Base-by-base conservation (phyloP, 2,797 vertebrate species). In the Fratercula arctica region DNA sequence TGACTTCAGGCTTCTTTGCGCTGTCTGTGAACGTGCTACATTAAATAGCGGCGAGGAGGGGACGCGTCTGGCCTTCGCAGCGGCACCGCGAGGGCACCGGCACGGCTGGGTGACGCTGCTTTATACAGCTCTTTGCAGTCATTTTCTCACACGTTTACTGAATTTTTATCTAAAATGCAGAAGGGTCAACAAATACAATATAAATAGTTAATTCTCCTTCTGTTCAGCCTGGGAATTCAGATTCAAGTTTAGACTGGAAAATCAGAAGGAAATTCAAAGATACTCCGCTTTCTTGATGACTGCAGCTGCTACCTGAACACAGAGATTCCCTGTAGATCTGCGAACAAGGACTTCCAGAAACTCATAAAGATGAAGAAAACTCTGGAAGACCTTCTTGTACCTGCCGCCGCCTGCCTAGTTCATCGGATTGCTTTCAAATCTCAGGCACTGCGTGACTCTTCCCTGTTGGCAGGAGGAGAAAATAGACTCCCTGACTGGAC, bases 251-350 rank as follows among this genome's bases (percentile, higher is more conserved):
- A 81, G 95, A 46, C 85, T 83, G 83, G 91, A 93, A 93, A 97
- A 96, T 97, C 91, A 93, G 95, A 96, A 95, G 93, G 81, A 97
- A 96, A 97, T 95, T 96, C 96, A 97, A 97, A 97, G 95, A 93
- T 92, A 13, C 70, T 89, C 88, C 35, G 54, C 87, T 83, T 96
- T 96, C 97, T 95, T 96, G 95, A 95, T 96, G 95, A 95, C 90
- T 94, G 89, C 91, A 79, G 94, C 95, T 59, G 70, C 88, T 91
- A 91, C 88, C 90, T 91, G 85, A 94, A 63, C 89, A 93, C 85
- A 95, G 95, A 93, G 81, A 89, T 95, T 97, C 95, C 94, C 96
- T 94, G 90, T 97, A 94, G 97, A 95, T 97, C 89, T n/a, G 26
- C 2, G 85, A 97, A 95, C 87, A 96, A 97, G 93, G 96, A 85